These are phyloP conservation scores for Euthynnus affinis DNA, from an alignment of 2,797 vertebrate species.

Conservation along the genomic window DNA sequence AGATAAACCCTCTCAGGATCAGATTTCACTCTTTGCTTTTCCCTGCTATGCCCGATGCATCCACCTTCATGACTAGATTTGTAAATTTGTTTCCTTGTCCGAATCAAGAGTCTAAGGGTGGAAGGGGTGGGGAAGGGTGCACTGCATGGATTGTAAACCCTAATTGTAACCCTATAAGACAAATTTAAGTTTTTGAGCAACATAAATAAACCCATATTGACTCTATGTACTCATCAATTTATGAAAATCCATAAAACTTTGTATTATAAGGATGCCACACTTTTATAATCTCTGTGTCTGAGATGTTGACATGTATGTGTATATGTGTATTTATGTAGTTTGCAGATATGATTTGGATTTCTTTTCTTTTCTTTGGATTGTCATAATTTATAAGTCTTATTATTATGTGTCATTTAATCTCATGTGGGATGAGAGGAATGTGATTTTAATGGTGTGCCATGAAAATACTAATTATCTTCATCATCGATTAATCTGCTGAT, in stretches of 20 bases:
- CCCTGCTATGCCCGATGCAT: not conserved
- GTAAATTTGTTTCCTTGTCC: not conserved
- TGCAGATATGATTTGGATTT: no score
- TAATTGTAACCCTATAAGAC: not conserved
- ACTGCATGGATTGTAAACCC: not conserved
- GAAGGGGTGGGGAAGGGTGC: no score
- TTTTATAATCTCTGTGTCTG: no score
- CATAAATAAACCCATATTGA: not conserved
- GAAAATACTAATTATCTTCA: no score
- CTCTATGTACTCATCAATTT: not conserved
- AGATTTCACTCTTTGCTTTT: not conserved
- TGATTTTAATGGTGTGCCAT: no score
- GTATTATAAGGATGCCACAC: not conserved
- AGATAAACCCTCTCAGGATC: not conserved
- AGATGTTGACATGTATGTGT: no score
- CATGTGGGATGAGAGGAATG: no score
- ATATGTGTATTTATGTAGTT: no score
- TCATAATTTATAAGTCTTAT: no score
- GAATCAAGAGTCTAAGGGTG: not conserved
- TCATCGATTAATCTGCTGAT: no score
- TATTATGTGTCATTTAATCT: no score
- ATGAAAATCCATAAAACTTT: not conserved
- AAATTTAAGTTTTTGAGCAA: not conserved
- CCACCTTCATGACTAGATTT: not conserved
- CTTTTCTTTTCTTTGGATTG: no score